These are phyloP conservation scores for Hystrix cristata DNA, from an alignment of 2,113 vertebrate species.

Conservation along the genomic window DNA sequence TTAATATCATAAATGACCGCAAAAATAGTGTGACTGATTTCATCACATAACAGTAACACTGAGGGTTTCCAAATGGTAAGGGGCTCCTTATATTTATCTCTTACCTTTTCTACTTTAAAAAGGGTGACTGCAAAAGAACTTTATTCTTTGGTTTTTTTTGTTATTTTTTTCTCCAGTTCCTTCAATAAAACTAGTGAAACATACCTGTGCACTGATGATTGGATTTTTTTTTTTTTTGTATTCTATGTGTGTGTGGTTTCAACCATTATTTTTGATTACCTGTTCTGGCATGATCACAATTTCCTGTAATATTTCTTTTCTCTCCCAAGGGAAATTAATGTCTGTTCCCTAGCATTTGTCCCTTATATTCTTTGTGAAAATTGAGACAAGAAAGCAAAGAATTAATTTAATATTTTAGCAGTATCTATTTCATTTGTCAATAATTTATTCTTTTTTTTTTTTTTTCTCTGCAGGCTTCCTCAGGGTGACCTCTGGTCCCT, in stretches of 20 bases:
- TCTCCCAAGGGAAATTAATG: conserved; percentile 87
- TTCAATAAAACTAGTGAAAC: conserved; percentile 71
- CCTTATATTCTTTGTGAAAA: conserved; percentile 86
- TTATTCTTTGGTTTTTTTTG: conserved; percentile 60
- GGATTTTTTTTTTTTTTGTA: conserved; percentile 58
- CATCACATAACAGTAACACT: conserved; percentile 25
- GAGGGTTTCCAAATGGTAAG: conserved; percentile 21
- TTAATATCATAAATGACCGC: neutral
- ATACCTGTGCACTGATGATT: conserved; percentile 68
- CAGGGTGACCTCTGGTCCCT: conserved; percentile 67
- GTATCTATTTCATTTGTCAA: conserved; percentile 83
- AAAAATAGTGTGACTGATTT: neutral
- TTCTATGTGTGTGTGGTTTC: conserved; percentile 81
- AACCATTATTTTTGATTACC: conserved; percentile 88
- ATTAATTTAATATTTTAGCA: conserved; percentile 85
- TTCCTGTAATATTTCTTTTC: conserved; percentile 88
- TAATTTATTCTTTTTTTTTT: conserved; percentile 85
- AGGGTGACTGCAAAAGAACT: conserved; percentile 55
- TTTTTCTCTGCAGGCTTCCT: conserved; percentile 76
- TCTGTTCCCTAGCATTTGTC: conserved; percentile 86
- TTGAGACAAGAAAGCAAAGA: conserved; percentile 79
- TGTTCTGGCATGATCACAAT: conserved; percentile 83
- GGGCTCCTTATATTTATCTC: neutral
- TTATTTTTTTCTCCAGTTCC: neutral
- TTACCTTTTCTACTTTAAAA: conserved; percentile 44